Evolutionary conservation across 30 jellyfish, hydroid and myxozoan species (phyloP).

Genomic region (Cassiopea xamachana): DNA sequence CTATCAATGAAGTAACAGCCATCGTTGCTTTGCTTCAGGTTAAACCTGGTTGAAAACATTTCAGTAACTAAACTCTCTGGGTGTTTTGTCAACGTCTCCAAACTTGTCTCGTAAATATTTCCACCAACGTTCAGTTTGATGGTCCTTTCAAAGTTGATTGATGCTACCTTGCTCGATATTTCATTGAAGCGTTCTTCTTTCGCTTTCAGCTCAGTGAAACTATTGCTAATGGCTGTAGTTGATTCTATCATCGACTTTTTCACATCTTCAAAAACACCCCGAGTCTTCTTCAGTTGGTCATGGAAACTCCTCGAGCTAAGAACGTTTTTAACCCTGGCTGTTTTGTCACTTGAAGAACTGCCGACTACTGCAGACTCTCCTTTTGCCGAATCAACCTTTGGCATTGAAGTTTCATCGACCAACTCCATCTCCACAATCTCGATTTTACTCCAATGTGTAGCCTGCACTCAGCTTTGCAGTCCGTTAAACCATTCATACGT

Average conservation of each 20-base stretch:
- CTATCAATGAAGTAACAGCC: conserved; percentile 44
- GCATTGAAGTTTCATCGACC: too few relatives aligned
- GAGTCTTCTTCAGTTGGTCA: not conserved
- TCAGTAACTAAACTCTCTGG: conserved; percentile 11
- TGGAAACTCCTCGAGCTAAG: too few relatives aligned
- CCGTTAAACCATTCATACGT: too few relatives aligned
- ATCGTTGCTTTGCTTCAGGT: not conserved
- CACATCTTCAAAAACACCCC: not conserved
- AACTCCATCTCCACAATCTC: too few relatives aligned
- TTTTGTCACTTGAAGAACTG: too few relatives aligned
- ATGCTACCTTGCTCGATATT: not conserved
- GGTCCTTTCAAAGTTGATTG: not conserved
- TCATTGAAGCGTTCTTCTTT: not conserved
- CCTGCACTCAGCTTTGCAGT: too few relatives aligned
- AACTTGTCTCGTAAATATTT: conserved; percentile 7
- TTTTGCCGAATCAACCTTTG: too few relatives aligned
- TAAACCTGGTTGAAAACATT: conserved; percentile 24
- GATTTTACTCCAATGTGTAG: too few relatives aligned
- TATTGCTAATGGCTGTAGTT: not conserved
- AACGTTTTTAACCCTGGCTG: too few relatives aligned
- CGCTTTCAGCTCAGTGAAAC: not conserved
- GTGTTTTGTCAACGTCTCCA: conserved; percentile 21
- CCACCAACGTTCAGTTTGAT: conserved; percentile 52
- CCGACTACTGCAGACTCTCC: too few relatives aligned
- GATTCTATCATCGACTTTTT: not conserved